Percentiles rank a stretch among this genome's conserved stretches.
Conservation (phyloP, 2,888 invertebrate species). For the Amphipoea lucens region DNA sequence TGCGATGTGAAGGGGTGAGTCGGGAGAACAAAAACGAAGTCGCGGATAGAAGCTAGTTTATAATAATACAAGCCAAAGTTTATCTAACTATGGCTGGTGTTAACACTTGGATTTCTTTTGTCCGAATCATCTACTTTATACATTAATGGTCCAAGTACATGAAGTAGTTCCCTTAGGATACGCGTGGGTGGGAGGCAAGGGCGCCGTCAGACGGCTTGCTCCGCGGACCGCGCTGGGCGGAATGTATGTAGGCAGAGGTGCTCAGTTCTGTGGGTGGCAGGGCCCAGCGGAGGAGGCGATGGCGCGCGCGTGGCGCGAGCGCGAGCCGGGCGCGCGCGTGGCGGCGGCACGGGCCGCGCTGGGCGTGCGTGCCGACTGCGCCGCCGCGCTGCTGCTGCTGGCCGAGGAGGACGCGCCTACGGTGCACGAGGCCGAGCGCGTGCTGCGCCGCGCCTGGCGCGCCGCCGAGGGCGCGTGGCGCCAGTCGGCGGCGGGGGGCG, state of each 20-base stretch:
- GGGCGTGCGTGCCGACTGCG: slow-evolving; percentile 97
- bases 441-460: slow-evolving; percentile 95
- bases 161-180: no score
- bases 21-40: no score
- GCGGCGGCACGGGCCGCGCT: slow-evolving; percentile 94
- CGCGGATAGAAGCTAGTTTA: no score
- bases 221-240: no score
- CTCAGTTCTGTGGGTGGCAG: slow-evolving; percentile 31
- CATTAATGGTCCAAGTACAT: no score
- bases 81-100: no score
- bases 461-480: slow-evolving; percentile 97
- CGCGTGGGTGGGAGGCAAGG: no score
- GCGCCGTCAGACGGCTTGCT: no score
- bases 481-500: slow-evolving; percentile 95
- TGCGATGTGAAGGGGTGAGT: no score
- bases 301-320: slow-evolving; percentile 99
- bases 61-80: no score
- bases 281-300: slow-evolving; percentile 88
- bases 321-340: slow-evolving; percentile 96
- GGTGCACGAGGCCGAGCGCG: slow-evolving; percentile 92
- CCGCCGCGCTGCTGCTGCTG: slow-evolving; percentile 97
- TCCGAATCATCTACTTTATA: no score
- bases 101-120: no score
- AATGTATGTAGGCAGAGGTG: neutral
- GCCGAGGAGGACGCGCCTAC: slow-evolving; percentile 99